A percentile compares a stretch with the other conserved stretches of the same genome.
Conservation (phyloP, 2,797 vertebrate genomes). For the Carduelis carduelis region DNA sequence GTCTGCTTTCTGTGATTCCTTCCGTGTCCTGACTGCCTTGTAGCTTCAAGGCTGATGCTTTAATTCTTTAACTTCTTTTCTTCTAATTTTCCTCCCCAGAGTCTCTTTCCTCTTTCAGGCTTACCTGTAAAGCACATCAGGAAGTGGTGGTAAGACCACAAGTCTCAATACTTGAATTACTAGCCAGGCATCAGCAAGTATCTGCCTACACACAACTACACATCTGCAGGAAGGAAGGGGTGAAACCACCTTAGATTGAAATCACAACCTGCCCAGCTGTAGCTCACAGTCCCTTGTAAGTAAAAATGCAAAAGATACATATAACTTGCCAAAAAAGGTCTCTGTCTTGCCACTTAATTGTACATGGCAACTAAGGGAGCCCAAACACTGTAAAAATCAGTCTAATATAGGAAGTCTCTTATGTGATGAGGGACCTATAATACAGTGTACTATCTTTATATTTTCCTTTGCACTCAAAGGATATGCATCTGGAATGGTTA, state of each 20-base stretch:
- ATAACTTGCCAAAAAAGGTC: not conserved
- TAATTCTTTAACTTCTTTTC: not conserved
- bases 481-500: not conserved
- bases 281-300: not conserved
- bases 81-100: not conserved
- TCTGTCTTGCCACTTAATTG: not conserved
- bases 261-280: conserved; percentile 6
- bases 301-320: not conserved
- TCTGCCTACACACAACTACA: conserved; percentile 22
- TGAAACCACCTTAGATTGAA: conserved; percentile 25
- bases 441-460: not conserved
- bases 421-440: not conserved
- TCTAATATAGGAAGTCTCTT: not conserved
- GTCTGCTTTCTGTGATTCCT: not conserved
- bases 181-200: not conserved
- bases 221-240: conserved; percentile 47
- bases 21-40: not conserved
- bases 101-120: not conserved
- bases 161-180: conserved; percentile 15
- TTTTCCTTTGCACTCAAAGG: not conserved
- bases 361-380: not conserved
- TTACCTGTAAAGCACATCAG: conserved; percentile 30
- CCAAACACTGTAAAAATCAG: not conserved
- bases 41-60: not conserved
- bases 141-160: conserved; percentile 17